These are phyloP conservation scores for Agriopis marginaria DNA, from an alignment of 2,888 invertebrate species.

Conservation along the genomic window DNA sequence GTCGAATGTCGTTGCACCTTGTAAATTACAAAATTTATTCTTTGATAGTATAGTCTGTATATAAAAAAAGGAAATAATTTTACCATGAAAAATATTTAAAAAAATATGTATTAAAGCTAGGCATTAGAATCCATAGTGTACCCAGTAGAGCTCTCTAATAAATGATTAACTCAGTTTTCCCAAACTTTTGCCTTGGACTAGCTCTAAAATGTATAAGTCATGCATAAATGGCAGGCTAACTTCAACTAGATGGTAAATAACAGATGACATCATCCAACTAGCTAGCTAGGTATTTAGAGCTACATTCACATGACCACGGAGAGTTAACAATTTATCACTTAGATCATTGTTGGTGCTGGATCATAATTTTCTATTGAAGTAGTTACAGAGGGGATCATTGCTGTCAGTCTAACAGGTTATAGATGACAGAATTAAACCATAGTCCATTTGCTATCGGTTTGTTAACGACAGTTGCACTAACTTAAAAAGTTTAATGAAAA, in stretches of 20 bases:
- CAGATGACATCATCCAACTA: constrained; percentile 41
- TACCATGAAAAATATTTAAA: too few species aligned
- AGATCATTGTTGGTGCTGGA: not conserved
- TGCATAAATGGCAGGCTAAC: constrained; percentile 25
- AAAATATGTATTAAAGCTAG: too few species aligned
- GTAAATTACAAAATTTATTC: too few species aligned
- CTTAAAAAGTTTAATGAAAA: too few species aligned
- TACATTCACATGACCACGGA: constrained; percentile 34
- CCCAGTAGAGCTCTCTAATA: not conserved
- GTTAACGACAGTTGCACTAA: too few species aligned
- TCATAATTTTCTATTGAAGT: not conserved
- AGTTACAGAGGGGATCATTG: too few species aligned
- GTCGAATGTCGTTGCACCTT: too few species aligned
- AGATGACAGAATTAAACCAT: too few species aligned
- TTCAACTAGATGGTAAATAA: constrained; percentile 41
- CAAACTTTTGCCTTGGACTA: not conserved
- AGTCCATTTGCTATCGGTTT: too few species aligned
- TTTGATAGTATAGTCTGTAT: too few species aligned
- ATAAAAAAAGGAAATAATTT: too few species aligned
- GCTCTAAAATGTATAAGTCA: constrained; percentile 19
- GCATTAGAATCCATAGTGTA: not conserved
- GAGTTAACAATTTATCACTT: constrained; percentile 5
- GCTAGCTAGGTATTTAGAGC: constrained; percentile 24
- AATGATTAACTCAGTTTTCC: not conserved
- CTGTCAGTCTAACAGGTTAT: too few species aligned